Percentiles rank a stretch among this genome's conserved stretches.
These are phyloP conservation scores for Haplotaxodon microlepis DNA, from an alignment of 2,113 vertebrate genomes.

Conservation along the genomic window DNA sequence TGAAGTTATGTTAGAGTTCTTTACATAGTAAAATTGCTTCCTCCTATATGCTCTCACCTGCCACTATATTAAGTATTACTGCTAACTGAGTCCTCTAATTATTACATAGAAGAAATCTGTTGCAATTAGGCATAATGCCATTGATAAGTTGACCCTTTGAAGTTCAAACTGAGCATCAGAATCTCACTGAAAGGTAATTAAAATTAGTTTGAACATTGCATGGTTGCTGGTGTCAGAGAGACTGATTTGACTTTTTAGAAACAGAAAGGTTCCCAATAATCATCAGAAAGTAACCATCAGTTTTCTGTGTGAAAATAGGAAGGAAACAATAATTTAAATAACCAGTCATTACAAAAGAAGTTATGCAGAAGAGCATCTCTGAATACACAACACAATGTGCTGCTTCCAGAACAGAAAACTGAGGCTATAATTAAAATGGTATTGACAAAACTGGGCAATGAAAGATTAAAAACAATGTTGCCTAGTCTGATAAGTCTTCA, in stretches of 20 bases:
- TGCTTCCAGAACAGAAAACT: neutral
- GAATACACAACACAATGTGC: neutral
- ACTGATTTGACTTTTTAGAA: neutral
- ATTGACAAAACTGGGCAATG: neutral
- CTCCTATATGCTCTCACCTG: neutral
- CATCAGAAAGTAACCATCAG: neutral
- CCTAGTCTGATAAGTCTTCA: neutral
- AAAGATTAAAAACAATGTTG: neutral
- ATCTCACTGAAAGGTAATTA: neutral
- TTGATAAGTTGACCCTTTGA: neutral
- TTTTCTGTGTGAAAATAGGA: neutral
- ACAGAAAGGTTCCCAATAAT: neutral
- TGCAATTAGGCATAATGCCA: neutral
- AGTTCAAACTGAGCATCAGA: neutral
- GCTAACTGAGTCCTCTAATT: too few species aligned
- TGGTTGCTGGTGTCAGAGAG: neutral
- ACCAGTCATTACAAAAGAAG: neutral
- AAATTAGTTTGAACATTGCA: neutral
- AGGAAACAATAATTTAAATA: neutral
- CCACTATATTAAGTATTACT: neutral
- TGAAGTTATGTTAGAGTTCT: accelerated
- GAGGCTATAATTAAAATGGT: neutral
- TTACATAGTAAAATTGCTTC: neutral
- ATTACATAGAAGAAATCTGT: accelerated
- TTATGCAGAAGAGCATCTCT: neutral